These are phyloP conservation scores for Cecidostiba fungosa DNA, from an alignment of 2,888 invertebrate species.

Conservation along the genomic window DNA sequence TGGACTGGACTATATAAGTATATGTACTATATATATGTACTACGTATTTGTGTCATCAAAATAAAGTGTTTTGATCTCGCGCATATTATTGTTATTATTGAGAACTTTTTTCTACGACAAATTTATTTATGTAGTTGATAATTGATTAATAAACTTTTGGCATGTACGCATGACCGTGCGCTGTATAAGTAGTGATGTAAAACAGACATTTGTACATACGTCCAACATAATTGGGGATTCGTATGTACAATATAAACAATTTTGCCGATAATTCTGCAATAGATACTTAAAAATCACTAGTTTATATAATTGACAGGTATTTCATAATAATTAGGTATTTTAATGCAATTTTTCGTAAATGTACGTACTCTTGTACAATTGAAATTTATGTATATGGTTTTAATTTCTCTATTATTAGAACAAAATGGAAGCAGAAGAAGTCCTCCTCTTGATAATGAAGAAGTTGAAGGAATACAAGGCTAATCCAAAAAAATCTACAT, in stretches of 20 bases:
- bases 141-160: too few species aligned
- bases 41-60: too few species aligned
- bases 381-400: not conserved
- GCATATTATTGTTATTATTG: too few species aligned
- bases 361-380: not conserved
- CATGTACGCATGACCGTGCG: too few species aligned
- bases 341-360: not conserved
- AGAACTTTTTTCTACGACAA: too few species aligned
- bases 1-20: too few species aligned
- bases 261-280: not conserved
- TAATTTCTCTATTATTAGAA: not conserved
- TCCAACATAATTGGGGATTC: not conserved
- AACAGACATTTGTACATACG: too few species aligned
- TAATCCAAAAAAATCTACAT: conserved; percentile 12
- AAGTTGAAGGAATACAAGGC: conserved; percentile 35
- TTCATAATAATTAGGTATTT: not conserved
- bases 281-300: not conserved
- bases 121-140: too few species aligned
- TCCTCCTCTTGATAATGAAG: conserved; percentile 28
- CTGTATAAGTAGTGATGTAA: not conserved
- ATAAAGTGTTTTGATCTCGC: too few species aligned
- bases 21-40: too few species aligned
- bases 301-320: not conserved
- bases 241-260: not conserved
- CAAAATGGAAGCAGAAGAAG: conserved; percentile 40